phyloP scores from a whole-genome alignment of 2,888 invertebrate genomes.

The Chaetogeoica ovagalla region DNA sequence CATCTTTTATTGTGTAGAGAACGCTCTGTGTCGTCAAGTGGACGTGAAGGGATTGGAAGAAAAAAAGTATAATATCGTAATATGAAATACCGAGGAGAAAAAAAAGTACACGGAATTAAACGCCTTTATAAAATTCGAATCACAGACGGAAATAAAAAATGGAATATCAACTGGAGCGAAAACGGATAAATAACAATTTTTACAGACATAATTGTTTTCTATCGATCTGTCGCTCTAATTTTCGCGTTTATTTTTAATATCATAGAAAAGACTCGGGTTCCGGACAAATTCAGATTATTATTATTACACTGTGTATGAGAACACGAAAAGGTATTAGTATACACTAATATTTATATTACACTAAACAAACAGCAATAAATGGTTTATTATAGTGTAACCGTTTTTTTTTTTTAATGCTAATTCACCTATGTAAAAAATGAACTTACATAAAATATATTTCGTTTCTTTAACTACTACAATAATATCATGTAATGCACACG shows the following conservation, averaged over 20 bases:
- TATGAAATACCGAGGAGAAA: too few relatives aligned
- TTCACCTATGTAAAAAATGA: slow-evolving; percentile 2
- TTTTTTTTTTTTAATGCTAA: slow-evolving; percentile 1
- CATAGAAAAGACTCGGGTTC: neutral
- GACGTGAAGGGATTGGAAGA: too few relatives aligned
- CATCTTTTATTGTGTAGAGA: too few relatives aligned
- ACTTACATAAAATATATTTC: slow-evolving; percentile 22
- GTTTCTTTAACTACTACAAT: neutral
- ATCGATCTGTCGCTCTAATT: neutral
- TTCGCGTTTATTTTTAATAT: neutral
- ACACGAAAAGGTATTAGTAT: neutral
- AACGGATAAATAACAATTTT: too few relatives aligned
- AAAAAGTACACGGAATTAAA: too few relatives aligned
- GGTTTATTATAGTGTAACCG: slow-evolving; percentile 17
- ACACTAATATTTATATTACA: too few relatives aligned
- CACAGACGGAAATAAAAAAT: too few relatives aligned
- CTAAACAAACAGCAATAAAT: slow-evolving; percentile 31
- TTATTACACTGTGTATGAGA: neutral
- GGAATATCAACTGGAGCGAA: too few relatives aligned
- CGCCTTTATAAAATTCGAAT: too few relatives aligned
- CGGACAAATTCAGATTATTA: neutral
- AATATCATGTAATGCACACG: neutral
- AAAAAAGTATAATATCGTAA: too few relatives aligned
- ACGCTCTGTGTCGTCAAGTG: too few relatives aligned
- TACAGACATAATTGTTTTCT: neutral